Conservation (phyloP, 2,888 invertebrate genomes). For the Neoitamus cyanurus region DNA sequence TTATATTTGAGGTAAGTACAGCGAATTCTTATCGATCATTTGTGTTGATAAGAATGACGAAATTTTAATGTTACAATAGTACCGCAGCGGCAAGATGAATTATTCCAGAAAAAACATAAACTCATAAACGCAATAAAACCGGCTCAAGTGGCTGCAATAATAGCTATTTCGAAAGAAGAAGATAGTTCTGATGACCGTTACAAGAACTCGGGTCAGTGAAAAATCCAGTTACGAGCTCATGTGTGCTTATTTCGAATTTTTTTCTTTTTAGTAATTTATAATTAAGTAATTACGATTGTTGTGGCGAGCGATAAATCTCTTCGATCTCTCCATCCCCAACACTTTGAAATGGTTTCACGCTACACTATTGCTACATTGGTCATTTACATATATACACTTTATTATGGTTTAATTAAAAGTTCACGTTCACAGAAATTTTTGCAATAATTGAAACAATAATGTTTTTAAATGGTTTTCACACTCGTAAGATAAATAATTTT, state of each 20-base stretch:
- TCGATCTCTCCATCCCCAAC: neutral
- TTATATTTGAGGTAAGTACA: constrained; percentile 64
- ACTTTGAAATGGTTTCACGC: neutral
- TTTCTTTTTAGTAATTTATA: constrained; percentile 53
- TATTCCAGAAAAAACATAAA: neutral
- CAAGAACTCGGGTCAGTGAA: constrained; percentile 54
- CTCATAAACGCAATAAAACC: constrained; percentile 33
- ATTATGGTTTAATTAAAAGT: too few species aligned
- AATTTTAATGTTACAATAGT: constrained; percentile 1
- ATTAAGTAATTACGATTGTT: constrained; percentile 33
- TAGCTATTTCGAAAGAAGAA: constrained; percentile 41
- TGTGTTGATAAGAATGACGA: neutral
- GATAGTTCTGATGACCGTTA: constrained; percentile 36
- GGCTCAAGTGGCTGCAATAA: constrained; percentile 35
- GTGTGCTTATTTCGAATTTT: constrained; percentile 67
- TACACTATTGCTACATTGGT: neutral
- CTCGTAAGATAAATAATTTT: too few species aligned
- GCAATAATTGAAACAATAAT: too few species aligned
- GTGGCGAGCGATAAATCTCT: neutral
- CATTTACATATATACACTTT: too few species aligned
- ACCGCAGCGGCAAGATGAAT: neutral
- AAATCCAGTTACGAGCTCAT: constrained; percentile 67
- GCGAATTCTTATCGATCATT: neutral
- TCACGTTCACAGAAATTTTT: too few species aligned
- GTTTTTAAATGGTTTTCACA: too few species aligned